Evolutionary conservation across 2,888 invertebrate species (phyloP).

Genomic region (Pristionchus maxplancki): DNA sequence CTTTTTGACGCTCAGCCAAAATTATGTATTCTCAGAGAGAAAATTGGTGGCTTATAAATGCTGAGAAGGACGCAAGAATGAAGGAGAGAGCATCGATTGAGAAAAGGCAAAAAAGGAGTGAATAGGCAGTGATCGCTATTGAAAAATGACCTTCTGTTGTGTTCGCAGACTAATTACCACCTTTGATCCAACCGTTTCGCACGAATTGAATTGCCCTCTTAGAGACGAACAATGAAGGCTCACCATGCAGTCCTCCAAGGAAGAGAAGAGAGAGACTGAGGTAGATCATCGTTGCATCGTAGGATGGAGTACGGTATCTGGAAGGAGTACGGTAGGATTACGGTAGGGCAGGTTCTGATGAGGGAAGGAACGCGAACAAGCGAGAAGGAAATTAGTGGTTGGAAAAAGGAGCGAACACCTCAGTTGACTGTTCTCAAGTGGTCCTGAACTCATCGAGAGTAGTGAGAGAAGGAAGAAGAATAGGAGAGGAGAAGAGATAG

Average conservation of each 20-base stretch:
- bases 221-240: neutral
- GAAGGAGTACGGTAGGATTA: neutral
- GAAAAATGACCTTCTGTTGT: conserved; percentile 32
- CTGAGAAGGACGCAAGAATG: neutral
- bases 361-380: neutral
- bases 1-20: neutral
- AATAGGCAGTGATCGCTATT: neutral
- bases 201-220: neutral
- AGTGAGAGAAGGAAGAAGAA: neutral
- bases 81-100: too few relatives aligned
- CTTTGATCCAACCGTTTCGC: conserved; percentile 21
- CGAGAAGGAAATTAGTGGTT: conserved; percentile 1
- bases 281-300: conserved; percentile 41
- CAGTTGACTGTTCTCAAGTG: conserved; percentile 42
- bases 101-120: neutral
- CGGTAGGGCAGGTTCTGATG: neutral
- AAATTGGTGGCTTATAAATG: conserved; percentile 20
- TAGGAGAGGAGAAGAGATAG: neutral
- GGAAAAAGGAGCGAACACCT: conserved; percentile 31
- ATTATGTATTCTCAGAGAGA: neutral
- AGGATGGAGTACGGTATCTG: neutral
- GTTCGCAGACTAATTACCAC: conserved; percentile 8
- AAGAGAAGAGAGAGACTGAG: neutral
- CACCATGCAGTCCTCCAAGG: neutral
- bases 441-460: conserved; percentile 39